These are phyloP conservation scores for Anseranas semipalmata DNA, from an alignment of 2,113 vertebrate genomes.

Conservation along the genomic window DNA sequence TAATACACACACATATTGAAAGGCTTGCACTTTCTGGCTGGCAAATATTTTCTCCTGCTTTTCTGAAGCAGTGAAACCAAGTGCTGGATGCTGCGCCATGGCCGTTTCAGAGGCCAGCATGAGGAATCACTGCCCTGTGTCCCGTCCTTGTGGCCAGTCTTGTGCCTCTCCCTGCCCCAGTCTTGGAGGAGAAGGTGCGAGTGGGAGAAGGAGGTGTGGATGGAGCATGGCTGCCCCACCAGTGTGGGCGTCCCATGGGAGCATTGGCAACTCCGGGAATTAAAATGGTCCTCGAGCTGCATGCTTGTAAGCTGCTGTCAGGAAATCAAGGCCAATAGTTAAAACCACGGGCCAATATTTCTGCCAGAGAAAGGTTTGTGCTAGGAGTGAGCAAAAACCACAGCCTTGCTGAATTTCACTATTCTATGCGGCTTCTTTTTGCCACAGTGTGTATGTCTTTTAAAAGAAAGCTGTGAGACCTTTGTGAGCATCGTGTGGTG, in stretches of 20 bases:
- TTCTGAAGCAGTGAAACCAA: neutral
- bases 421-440: neutral
- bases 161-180: fast-evolving
- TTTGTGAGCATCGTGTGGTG: neutral
- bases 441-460: neutral
- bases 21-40: neutral
- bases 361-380: neutral
- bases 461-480: neutral
- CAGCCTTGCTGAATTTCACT: neutral
- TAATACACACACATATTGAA: neutral
- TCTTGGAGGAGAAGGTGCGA: fast-evolving
- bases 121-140: neutral
- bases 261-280: neutral
- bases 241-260: neutral
- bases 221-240: neutral
- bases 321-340: neutral
- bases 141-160: neutral
- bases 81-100: neutral
- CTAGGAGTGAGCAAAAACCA: neutral
- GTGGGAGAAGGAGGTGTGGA: neutral
- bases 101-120: fast-evolving
- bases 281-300: neutral
- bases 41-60: neutral
- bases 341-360: neutral
- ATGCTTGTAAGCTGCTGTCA: neutral